Percentiles rank a stretch among this genome's conserved stretches.
Conservation (phyloP, 2,888 invertebrate species). For the Acanthosoma haemorrhoidale region DNA sequence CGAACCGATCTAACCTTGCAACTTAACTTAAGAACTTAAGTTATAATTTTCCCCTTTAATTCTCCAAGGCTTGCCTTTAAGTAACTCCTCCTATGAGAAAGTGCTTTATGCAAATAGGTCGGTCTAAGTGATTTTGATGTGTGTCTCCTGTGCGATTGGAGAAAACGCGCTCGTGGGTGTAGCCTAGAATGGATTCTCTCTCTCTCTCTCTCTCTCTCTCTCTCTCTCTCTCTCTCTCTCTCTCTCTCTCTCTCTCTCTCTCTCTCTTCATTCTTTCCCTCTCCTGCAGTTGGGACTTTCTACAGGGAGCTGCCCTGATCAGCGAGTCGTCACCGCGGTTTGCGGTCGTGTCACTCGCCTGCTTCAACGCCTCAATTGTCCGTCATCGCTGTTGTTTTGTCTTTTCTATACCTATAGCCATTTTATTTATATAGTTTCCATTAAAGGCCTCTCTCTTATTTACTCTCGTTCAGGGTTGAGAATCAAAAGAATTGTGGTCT, state of each 20-base stretch:
- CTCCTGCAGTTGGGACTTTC: neutral
- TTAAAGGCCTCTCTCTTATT: too few species aligned
- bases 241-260: neutral
- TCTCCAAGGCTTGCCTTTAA: neutral
- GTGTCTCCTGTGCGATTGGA: too few species aligned
- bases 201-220: neutral
- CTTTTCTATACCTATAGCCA: neutral
- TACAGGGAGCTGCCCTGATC: neutral
- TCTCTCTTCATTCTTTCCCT: neutral
- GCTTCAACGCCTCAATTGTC: neutral
- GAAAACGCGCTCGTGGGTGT: neutral
- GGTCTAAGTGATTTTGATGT: neutral
- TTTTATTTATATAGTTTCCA: too few species aligned
- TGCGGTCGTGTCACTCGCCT: neutral
- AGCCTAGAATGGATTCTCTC: neutral
- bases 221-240: neutral
- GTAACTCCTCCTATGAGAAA: neutral
- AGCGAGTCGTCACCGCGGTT: too few species aligned
- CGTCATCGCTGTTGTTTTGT: too few species aligned
- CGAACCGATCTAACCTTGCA: too few species aligned
- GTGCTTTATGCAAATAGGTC: neutral
- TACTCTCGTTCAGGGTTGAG: too few species aligned
- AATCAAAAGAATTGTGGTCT: too few species aligned
- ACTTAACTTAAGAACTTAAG: too few species aligned
- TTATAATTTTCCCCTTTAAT: neutral